Base-by-base conservation (phyloP, 2,797 vertebrate genomes). In the Eupleurogrammus muticus region DNA sequence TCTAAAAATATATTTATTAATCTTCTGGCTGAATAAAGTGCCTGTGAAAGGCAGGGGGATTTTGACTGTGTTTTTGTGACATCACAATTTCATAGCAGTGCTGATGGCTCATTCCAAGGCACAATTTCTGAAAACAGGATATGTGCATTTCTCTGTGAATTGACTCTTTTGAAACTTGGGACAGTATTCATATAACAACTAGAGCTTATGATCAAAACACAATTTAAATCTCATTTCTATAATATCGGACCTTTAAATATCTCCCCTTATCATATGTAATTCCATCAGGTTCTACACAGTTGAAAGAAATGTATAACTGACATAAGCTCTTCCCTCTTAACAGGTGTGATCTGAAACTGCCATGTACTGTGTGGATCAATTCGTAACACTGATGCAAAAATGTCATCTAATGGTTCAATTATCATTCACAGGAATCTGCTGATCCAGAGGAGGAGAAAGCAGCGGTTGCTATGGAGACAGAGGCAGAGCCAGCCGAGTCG, bases 401-500 rank as follows among this genome's bases (percentile, higher is more conserved):
- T 50, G 9, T 49, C 1, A 49, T 59, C 36, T 85, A 60, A 89
- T 35, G 5, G 0, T 52, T 1, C 91, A 23, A 87, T 96, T 94
- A 87, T 95, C 53, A 91, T 94, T 9, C 89, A 90, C 77, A 96
- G 96, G 83, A 93, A 89, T 87, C 95, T 90, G 42, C 94, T 92
- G 88, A 93, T 91, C 87, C 93, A 1, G 89, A 83, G 0, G 92
- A 92, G 81, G 92, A 92, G 81, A 88, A 83, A 57, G 73, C 83
- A 14, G 60, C 64, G 84, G 65, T 77, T 42, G 56, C 77, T 57
- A 66, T 90, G 82, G 93, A 94, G 87, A 92, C 92, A 2, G 91
- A 95, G 85, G 93, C 93, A 50, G 90, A 79, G 0, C 80, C 94
- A 49, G 57, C 86, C 71, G 85, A 95, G 72, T 93, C 93, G 36